Base-by-base conservation (phyloP, 2,888 invertebrate genomes). In the Balanococcus diminutus region DNA sequence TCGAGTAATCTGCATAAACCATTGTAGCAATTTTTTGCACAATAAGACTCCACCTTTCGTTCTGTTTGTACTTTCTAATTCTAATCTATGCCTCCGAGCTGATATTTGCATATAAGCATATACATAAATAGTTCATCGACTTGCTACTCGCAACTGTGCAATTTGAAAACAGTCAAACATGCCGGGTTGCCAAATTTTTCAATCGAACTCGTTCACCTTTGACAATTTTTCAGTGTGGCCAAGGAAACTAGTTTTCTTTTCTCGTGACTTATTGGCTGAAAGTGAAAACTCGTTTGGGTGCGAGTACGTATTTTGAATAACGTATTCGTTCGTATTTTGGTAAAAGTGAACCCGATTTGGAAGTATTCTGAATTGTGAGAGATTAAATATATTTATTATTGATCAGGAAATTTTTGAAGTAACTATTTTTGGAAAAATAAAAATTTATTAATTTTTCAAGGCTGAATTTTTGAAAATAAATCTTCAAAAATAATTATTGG, bases 231-330 rank as follows among this genome's bases (percentile, higher is more conserved):
- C 75, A 5, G 2, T 32, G 46, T 51, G 3, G 19, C n/a, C 1
- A 67, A 67, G 11, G n/a, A 75, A 75, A 75, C 75, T 75, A 32
- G 75, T 75, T 75, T 75, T 32, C 32, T 75, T 75, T 75, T 32
- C 32, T n/a, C 32, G 75, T 32, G 75, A 32, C 28, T 28, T 67
- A 67, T 28, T 67, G 61, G 61, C 61, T 28, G 61, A 67, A 67
- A 67, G 56, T 28, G 1, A 67, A 11, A 67, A 67, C 61, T 67
- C 28, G 61, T 67, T 67, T 67, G 19, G 2, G 51, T 51, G 19
- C 11, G 42, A 19, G 61, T 67, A 11, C 19, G 61, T 67, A 11
- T 67, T 67, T 67, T 67, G 25, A 67, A 67, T 67, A 67, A 67
- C 11, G 28, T 46, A 36, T 36, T 36, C 8, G 4, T 51, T 19